Evolutionary conservation across 1,140 invertebrate species (phyloP).

Genomic region (Drosophila lowei): DNA sequence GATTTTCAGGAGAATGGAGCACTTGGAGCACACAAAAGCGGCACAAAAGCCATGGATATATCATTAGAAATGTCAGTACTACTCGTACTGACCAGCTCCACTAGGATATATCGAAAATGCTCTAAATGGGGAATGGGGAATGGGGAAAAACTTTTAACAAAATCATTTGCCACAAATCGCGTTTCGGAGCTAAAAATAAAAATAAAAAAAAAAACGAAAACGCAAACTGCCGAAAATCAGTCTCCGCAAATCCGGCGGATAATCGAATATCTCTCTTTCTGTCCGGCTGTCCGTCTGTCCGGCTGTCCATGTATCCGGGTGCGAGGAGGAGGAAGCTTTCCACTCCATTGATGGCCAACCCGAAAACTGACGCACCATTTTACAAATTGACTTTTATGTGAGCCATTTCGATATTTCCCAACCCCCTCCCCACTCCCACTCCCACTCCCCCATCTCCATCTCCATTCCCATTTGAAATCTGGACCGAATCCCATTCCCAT

Average conservation of each 20-base stretch:
- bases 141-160: no score
- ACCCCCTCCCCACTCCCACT: background rate
- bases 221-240: conserved; percentile 35
- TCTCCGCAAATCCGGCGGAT: conserved; percentile 40
- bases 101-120: no score
- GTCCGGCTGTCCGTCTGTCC: conserved; percentile 23
- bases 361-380: conserved; percentile 43
- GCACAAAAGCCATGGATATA: background rate
- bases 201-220: no score
- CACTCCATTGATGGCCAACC: conserved; percentile 69
- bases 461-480: background rate
- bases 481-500: no score
- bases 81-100: no score
- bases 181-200: conserved; percentile 12
- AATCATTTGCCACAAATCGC: conserved; percentile 1
- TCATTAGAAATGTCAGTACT: background rate
- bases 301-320: conserved; percentile 2
- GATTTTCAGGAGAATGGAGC: background rate
- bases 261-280: conserved; percentile 51
- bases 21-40: background rate
- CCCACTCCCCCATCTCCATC: conserved; percentile 9
- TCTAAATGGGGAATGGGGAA: no score
- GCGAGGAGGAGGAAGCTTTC: conserved; percentile 43
- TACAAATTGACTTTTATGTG: conserved; percentile 58
- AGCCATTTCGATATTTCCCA: conserved; percentile 40